Base-by-base conservation (phyloP, 30 jellyfish, hydroid and myxozoan genomes). In the Turritopsis dohrnii region DNA sequence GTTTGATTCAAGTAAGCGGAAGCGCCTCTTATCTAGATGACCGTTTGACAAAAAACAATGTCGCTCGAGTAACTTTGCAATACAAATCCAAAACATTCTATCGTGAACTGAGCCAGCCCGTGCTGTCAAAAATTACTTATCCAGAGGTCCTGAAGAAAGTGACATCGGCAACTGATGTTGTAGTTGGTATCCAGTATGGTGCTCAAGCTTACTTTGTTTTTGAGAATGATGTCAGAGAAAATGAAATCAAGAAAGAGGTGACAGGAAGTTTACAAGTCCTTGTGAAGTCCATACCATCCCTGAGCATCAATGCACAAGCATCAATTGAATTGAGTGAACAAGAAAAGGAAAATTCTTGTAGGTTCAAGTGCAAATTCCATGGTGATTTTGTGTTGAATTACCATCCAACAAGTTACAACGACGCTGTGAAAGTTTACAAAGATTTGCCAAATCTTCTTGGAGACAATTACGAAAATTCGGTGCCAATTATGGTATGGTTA, bases 71-170 rank as follows among this genome's bases (percentile, higher is more conserved):
- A n/a, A n/a, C 76, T n/a, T 25, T 66, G 29, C 28, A 66, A 66
- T 66, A 66, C 18, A 66, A 66, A 66, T 66, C 76, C 7, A 66
- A 22, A 22, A 66, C 76, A 22, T 66, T 66, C 18, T n/a, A 66
- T n/a, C 76, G 76, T 66, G 76, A n/a, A n/a, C 17, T 66, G 76
- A 66, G 17, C 8, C 76, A 7, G 8, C 18, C 28, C 17, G 76
- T 66, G 27, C 17, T 66, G 9, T n/a, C 76, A 9, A 66, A 66
- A 17, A 25, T 66, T 1, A 66, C 76, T 66, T 66, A 66, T 25
- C 76, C 76, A n/a, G 76, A 66, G 28, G 76, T 41, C 5, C 29
- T 66, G 76, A 66, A 66, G 76, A 66, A 66, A 66, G 76, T 25
- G 29, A 66, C 76, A n/a, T 22, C 28, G 8, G 76, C 76, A 22